Evolutionary conservation across 2,888 invertebrate genomes (phyloP), one percentile per base, ranked within the genome.

Genomic region (Trichogramma evanescens): DNA sequence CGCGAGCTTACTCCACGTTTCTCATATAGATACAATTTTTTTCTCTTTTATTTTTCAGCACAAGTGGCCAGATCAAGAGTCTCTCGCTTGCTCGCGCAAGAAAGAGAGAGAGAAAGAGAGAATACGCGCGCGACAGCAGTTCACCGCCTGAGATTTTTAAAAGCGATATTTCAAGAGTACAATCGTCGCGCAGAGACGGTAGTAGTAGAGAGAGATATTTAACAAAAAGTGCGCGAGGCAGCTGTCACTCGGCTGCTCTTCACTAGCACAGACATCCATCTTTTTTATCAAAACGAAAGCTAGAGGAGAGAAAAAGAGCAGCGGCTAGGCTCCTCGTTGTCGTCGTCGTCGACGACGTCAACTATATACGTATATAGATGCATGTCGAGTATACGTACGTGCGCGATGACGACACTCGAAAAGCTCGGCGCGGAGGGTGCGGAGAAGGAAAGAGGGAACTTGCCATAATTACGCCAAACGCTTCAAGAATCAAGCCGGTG

Each of bases 271-370:
- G 63, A 60, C 63, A 61, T 63, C 50, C 61, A 59, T 63, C 61
- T 63, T 63, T 63, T 63, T 63, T 63, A 63, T 63, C 63, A 52
- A 59, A 51, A 42, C 45, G 54, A 44, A 58, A 40, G 62, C 49
- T n/a, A 45, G 57, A 58, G 51, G 43, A 41, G 54, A 50, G 49
- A 48, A 39, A n/a, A 9, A 50, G 50, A 44, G 59, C 9, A 54
- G 54, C 8, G 45, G 41, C 26, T 39, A 48, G 56, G 8, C 9
- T 45, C 26, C 26, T 26, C 8, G 48, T 6, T 13, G 6, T 50
- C 26, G 5, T 43, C 43, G 3, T 48, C 6, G n/a, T 43, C 41
- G 4, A 45, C 43, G 49, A 4, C 54, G 5, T 6, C 5, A 1
- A 48, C 10, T 48, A 48, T 48, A 48, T 46, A 46, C 10, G 10